Evolutionary conservation across 2,888 invertebrate genomes (phyloP).

Genomic region (Phytoseiulus persimilis): DNA sequence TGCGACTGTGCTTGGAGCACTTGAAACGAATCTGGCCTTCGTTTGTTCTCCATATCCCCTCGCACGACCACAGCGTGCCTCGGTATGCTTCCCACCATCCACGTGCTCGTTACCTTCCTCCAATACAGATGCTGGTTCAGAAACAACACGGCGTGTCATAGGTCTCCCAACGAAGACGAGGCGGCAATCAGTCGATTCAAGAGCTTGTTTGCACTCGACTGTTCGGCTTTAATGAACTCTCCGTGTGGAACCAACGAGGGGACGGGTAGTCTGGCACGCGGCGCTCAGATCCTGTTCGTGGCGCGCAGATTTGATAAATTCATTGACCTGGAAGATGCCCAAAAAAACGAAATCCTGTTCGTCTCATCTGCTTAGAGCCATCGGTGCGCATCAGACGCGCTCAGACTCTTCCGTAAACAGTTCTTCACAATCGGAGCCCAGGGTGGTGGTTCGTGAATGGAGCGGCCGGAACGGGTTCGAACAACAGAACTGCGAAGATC

Average conservation of each 20-base stretch:
- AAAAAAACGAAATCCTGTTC: background rate
- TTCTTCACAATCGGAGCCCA: background rate
- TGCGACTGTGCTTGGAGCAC: background rate
- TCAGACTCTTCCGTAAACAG: background rate
- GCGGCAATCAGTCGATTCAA: background rate
- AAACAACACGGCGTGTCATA: background rate
- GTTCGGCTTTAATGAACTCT: background rate
- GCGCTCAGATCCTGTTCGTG: background rate
- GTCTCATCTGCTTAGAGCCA: background rate
- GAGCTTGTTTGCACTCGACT: background rate
- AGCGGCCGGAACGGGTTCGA: background rate
- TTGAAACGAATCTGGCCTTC: background rate
- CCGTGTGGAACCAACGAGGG: background rate
- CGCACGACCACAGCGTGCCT: too few species aligned
- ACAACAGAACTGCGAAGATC: background rate
- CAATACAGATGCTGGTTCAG: background rate
- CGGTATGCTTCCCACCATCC: too few species aligned
- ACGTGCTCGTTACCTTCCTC: background rate
- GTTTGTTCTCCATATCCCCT: background rate
- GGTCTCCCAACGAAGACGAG: background rate
- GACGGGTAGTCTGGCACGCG: background rate
- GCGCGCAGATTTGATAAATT: background rate
- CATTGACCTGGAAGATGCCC: background rate
- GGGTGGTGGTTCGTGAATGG: too few species aligned
- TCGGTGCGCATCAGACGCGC: background rate